A percentile compares a stretch with the other conserved stretches of the same genome.
phyloP scores from a whole-genome alignment of 1,140 invertebrate genomes.

The Drosophila melanica region DNA sequence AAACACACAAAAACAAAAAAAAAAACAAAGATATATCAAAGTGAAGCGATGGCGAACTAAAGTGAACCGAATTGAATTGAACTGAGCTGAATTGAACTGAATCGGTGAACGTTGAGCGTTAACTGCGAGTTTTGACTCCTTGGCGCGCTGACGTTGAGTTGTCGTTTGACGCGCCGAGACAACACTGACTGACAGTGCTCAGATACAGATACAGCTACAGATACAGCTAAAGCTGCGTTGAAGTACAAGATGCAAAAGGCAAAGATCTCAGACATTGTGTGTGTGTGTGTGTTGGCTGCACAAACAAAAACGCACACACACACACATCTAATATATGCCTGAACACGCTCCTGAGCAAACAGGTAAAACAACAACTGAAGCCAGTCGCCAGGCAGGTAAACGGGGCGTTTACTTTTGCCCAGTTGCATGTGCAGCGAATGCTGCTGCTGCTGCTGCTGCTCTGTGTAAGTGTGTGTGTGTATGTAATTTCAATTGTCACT shows the following conservation, averaged over 20 bases:
- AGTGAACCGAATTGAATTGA: background rate
- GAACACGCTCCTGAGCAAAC: constrained; percentile 73
- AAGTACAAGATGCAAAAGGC: constrained; percentile 25
- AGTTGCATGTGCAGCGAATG: constrained; percentile 47
- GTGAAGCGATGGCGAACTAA: background rate
- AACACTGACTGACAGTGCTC: constrained; percentile 62
- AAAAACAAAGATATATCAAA: background rate
- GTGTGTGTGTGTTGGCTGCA: constrained; percentile 34
- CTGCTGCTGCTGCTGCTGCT: background rate
- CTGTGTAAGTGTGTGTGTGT: constrained; percentile 31
- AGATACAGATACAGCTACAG: constrained; percentile 34
- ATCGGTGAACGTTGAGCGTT: constrained; percentile 16
- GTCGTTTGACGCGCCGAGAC: constrained; percentile 57
- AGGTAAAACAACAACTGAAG: constrained; percentile 54
- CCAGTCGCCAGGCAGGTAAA: constrained; percentile 47
- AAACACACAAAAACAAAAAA: background rate
- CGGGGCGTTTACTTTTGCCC: constrained; percentile 71
- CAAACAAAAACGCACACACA: constrained; percentile 38
- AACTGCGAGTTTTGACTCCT: constrained; percentile 53
- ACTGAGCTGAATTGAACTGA: constrained; percentile 4
- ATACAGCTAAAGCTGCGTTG: constrained; percentile 24
- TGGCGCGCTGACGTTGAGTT: constrained; percentile 71
- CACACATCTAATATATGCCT: constrained; percentile 71
- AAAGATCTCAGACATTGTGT: background rate
- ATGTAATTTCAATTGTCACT: constrained; percentile 82